These are phyloP conservation scores for Hecatera dysodea DNA, from an alignment of 2,888 invertebrate genomes.

Conservation along the genomic window DNA sequence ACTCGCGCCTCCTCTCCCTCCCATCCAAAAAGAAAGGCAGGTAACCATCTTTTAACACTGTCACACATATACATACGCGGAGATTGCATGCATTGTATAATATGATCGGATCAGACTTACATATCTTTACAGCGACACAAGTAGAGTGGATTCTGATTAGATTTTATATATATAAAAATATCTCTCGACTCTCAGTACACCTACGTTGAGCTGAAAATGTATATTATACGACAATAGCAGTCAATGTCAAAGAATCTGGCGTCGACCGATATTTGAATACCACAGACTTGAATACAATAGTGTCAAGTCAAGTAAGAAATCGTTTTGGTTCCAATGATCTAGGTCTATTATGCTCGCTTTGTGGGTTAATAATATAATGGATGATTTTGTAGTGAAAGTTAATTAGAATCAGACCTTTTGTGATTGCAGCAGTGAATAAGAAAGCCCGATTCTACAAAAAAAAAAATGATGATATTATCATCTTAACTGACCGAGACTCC, in stretches of 20 bases:
- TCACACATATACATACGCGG: slow-evolving; percentile 35
- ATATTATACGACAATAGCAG: neutral
- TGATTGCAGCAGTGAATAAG: too few relatives aligned
- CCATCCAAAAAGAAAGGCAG: too few relatives aligned
- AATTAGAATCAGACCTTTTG: neutral
- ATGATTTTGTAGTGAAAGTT: neutral
- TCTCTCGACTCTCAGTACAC: slow-evolving; percentile 3
- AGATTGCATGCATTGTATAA: slow-evolving; percentile 44
- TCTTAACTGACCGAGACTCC: too few relatives aligned
- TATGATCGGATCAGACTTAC: slow-evolving; percentile 30
- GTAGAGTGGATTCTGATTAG: slow-evolving; percentile 31
- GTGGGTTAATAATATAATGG: neutral
- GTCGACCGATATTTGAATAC: slow-evolving; percentile 13
- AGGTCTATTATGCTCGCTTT: neutral
- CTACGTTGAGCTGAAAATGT: neutral
- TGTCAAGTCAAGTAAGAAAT: too few relatives aligned
- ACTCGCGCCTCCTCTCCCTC: too few relatives aligned
- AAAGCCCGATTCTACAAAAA: too few relatives aligned
- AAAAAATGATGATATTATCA: too few relatives aligned
- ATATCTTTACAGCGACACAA: slow-evolving; percentile 30
- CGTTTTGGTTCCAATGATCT: neutral
- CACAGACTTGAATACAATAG: slow-evolving; percentile 6
- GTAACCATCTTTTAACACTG: slow-evolving; percentile 13
- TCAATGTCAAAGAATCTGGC: slow-evolving; percentile 1
- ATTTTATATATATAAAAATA: slow-evolving; percentile 44